A percentile compares a stretch with the other conserved stretches of the same genome.
These are phyloP conservation scores for Pseudochirops cupreus DNA, from an alignment of 2,797 vertebrate species.

Conservation along the genomic window DNA sequence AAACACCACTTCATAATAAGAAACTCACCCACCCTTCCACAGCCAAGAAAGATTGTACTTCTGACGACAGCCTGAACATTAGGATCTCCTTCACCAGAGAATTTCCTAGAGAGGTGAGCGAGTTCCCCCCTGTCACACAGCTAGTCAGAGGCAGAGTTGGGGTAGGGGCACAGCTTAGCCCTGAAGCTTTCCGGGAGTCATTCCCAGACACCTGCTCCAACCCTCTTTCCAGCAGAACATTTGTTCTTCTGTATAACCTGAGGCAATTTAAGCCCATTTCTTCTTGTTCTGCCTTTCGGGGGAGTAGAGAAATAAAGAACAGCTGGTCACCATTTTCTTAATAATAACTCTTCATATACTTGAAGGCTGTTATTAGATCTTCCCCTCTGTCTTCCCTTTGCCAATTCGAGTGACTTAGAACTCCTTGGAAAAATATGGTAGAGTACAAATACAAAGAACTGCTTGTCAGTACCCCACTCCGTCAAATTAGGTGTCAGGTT, in stretches of 20 bases:
- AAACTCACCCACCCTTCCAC: not conserved
- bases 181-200: conserved; percentile 1
- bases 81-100: not conserved
- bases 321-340: conserved; percentile 61
- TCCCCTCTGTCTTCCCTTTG: conserved; percentile 40
- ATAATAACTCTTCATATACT: conserved; percentile 44
- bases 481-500: conserved; percentile 72
- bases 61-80: not conserved
- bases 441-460: conserved; percentile 61
- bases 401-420: conserved; percentile 50
- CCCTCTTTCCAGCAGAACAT: conserved; percentile 2
- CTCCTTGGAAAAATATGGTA: conserved; percentile 58
- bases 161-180: not conserved
- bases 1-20: not conserved
- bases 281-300: conserved; percentile 32
- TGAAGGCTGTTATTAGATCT: conserved; percentile 59
- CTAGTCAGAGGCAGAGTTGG: not conserved
- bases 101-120: not conserved
- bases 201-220: not conserved
- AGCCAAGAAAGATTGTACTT: not conserved
- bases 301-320: conserved; percentile 51
- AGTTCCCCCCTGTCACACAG: not conserved
- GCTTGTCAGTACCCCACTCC: conserved; percentile 63
- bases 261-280: conserved; percentile 16
- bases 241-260: conserved; percentile 3